Evolutionary conservation across 1,140 invertebrate genomes (phyloP), one percentile per base, ranked within the genome.

Genomic region (Harlomillsia oculata): DNA sequence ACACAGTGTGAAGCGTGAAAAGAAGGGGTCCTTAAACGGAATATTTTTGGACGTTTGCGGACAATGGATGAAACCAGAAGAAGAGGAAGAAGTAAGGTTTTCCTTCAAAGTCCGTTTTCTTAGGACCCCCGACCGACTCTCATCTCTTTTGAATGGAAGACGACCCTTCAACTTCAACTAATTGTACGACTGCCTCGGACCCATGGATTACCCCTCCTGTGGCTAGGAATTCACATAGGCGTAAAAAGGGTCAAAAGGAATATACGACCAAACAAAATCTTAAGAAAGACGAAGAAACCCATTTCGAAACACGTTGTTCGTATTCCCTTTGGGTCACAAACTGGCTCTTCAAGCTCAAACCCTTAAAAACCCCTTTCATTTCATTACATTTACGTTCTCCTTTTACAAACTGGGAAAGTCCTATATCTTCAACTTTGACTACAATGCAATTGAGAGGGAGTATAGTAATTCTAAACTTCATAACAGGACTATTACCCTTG

Each of bases 1-100:
- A 60, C 58, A 55, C 58, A 50, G 58, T 60, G 45, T 60, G 58
- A 60, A 60, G 58, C 48, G 53, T 55, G 58, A 60, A 60, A 60
- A 41, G 48, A 53, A 60, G 58, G 52, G 53, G 58, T 60, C 52
- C 45, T 1, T 30, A 48, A 37, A 23, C 36, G 28, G 34, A 54
- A 54, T 54, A 54, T 54, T 54, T 54, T 45, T 41, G 30, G 41
- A 43, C 37, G n/a, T n/a, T n/a, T n/a, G n/a, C n/a, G n/a, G n/a
- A n/a, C n/a, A n/a, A n/a, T n/a, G 39, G 18, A 14, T 41, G 39
- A 4, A 41, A 41, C 32, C 32, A 16, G 39, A 16, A 41, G 18
- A 41, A 41, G 21, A 4, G 28, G 43, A 25, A 45, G 25, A 8
- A 45, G 25, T 23, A 45, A 25, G 16, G 34, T 32, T 48, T 32